Base-by-base conservation (phyloP, 2,113 vertebrate genomes). In the Todiramphus chloris region DNA sequence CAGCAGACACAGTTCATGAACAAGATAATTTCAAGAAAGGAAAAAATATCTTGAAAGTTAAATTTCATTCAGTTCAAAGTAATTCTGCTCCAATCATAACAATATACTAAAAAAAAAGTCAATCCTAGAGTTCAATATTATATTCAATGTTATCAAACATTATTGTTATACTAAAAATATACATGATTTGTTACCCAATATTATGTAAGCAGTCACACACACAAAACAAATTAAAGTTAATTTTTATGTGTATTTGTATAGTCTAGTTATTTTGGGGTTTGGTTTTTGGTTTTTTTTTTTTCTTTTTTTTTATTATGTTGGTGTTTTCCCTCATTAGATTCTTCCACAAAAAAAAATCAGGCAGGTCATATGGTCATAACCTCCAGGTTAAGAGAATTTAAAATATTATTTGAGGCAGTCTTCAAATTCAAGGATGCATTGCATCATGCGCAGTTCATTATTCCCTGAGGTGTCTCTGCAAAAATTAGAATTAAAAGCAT, bases 401-500 rank as follows among this genome's bases (percentile, higher is more conserved):
- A 68, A 83, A 44, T 73, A 66, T 16, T 70, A 28, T 58, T 85
- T 64, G 46, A 75, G 41, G 3, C 18, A 55, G 24, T 59, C 55
- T 89, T 78, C 35, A 58, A 35, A 46, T 27, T 60, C 41, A 84
- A 60, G 53, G 27, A 33, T 77, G 23, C 4, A 2, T 96, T 82
- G 43, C 2, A 0, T 66, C 31, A 25, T 80, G 33, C 21, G 67
- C 33, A 43, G 31, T 79, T 96, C 58, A 37, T 87, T 79, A 76
- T 85, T 95, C 70, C 75, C 56, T 16, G 19, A 53, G 41, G 16
- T 62, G 62, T 67, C 37, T 62, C 37, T 86, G 51, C 41, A 86
- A 83, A 87, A 67, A 70, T 84, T 66, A 90, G 82, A 93, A 90
- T 83, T 73, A 70, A 91, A 94, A 93, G 16, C 41, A 60, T 59